phyloP scores from a whole-genome alignment of 2,113 vertebrate genomes.

The Delphinus delphis region DNA sequence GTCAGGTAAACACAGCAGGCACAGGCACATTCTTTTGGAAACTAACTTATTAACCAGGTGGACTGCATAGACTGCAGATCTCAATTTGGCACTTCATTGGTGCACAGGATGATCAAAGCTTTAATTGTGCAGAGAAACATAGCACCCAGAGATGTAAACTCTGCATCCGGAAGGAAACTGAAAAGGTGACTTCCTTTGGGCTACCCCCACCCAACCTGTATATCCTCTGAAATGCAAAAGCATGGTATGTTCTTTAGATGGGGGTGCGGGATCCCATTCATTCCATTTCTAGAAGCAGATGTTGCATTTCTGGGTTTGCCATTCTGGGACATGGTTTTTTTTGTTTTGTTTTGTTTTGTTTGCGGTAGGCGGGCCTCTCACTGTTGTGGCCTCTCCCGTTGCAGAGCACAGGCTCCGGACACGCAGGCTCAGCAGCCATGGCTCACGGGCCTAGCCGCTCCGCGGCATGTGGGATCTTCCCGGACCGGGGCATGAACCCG shows the following conservation, averaged over 20 bases:
- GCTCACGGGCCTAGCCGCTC: too few species aligned
- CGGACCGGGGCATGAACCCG: too few species aligned
- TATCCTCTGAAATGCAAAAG: neutral
- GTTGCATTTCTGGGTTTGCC: neutral
- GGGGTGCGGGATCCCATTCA: neutral
- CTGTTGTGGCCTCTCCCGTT: too few species aligned
- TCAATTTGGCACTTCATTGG: neutral
- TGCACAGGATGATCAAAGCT: neutral
- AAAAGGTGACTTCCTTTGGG: neutral
- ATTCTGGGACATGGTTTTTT: neutral
- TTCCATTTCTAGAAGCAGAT: neutral
- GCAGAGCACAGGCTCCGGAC: too few species aligned
- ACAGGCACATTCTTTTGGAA: neutral
- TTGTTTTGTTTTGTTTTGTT: neutral
- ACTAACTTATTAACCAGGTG: neutral
- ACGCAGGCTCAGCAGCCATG: too few species aligned
- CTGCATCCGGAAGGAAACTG: neutral
- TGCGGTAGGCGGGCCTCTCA: too few species aligned
- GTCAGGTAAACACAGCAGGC: neutral
- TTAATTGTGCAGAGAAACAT: neutral
- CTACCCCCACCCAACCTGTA: rapidly evolving
- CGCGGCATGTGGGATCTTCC: too few species aligned
- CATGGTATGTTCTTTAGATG: neutral
- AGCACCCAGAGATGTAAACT: neutral
- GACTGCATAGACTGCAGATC: neutral